Base-by-base conservation (phyloP, 92 coral and sea anemone genomes). In the Montipora capitata region DNA sequence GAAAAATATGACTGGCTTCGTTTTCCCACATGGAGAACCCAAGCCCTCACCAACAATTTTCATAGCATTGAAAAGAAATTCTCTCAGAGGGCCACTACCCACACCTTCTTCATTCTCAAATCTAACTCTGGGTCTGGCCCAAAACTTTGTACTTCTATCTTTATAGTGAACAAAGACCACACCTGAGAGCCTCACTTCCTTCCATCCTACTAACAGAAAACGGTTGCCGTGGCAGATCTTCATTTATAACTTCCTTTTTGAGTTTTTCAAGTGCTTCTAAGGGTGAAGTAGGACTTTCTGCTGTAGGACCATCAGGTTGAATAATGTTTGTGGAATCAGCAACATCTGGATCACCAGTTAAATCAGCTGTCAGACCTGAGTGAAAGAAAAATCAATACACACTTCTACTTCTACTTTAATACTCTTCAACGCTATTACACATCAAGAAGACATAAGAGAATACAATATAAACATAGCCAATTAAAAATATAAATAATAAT, bases 51-150 rank as follows among this genome's bases (percentile, higher is more conserved):
- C 85, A 4, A 44, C 84, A 35, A 82, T 17, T 68, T 87, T 87
- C 77, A 91, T 80, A 4, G 89, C 88, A 20, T 5, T 56, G 2
- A 66, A 17, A 2, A 91, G 52, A 45, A 91, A 91, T 48, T 85
- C 94, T 54, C 88, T 73, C 20, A 74, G 41, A 27, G 88, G 88
- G 13, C 88, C 88, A 72, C 80, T 54, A 7, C 91, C 94, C 5
- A 79, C 90, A 18, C 91, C 94, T 68, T 81, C 88, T 42, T 87
- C 91, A 17, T 83, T 88, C 83, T 91, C 91, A 68, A 91, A 91
- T 4, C 74, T 5, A 5, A 66, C 75, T 48, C 66, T 81, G 4
- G 86, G 77, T 16, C 13, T 54, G 41, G 76, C 77, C 52, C 13
- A 44, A 10, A 45, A n/a, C 44, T 81, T 63, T 9, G 16, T 58